phyloP scores from a whole-genome alignment of 2,113 vertebrate genomes.

The Plotosus lineatus region DNA sequence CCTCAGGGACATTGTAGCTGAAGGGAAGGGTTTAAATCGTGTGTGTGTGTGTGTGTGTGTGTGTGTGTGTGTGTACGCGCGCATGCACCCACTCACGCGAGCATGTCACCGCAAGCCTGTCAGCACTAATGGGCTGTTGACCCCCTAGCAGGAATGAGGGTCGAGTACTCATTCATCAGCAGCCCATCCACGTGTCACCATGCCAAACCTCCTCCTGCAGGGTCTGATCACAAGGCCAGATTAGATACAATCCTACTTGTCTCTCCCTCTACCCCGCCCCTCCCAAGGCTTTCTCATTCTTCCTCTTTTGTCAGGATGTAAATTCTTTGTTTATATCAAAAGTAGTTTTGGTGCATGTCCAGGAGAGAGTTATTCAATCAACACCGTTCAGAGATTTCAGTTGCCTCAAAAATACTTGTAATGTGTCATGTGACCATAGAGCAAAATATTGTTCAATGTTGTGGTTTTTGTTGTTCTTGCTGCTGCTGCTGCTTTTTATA shows the following conservation, averaged over 20 bases:
- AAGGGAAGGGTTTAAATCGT: background rate
- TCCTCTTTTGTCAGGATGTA: background rate
- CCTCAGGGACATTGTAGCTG: slow-evolving; percentile 13
- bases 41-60: slow-evolving; percentile 29
- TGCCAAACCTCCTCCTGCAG: slow-evolving; percentile 26
- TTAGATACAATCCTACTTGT: slow-evolving; percentile 43
- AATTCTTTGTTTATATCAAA: background rate
- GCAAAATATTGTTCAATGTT: background rate
- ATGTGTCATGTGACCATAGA: background rate
- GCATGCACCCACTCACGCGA: slow-evolving; percentile 2
- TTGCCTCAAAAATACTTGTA: background rate
- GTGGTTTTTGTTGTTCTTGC: background rate
- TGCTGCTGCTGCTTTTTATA: too few species aligned
- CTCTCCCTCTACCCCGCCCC: background rate
- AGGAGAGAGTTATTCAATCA: background rate
- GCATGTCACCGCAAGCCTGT: slow-evolving; percentile 58
- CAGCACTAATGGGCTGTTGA: slow-evolving; percentile 71
- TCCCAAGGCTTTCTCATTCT: background rate
- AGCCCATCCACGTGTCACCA: slow-evolving; percentile 59
- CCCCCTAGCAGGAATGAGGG: slow-evolving; percentile 57
- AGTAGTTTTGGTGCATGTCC: background rate
- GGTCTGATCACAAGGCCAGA: slow-evolving; percentile 58
- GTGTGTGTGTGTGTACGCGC: slow-evolving; percentile 19
- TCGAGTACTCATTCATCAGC: slow-evolving; percentile 69
- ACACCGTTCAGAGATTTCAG: background rate